Evolutionary conservation across 2,113 vertebrate genomes (phyloP).

Genomic region (Sialia sialis): DNA sequence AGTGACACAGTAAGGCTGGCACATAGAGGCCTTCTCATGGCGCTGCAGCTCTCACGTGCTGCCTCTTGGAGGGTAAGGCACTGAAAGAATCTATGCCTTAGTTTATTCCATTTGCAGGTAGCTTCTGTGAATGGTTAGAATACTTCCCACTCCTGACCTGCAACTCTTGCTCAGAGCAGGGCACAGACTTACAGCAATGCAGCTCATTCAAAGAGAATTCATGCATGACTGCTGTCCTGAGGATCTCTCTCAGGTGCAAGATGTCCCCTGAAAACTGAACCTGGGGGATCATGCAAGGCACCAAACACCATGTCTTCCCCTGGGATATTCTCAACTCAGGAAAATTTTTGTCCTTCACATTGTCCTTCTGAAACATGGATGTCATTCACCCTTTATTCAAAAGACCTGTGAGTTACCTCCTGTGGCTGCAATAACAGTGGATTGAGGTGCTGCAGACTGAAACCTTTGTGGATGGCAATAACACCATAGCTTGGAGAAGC

Average conservation of each 20-base stretch:
- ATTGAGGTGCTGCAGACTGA: neutral
- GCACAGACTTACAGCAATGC: neutral
- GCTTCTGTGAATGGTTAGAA: neutral
- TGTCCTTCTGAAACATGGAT: neutral
- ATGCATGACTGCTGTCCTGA: neutral
- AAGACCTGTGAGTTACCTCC: accelerated
- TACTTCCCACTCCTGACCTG: neutral
- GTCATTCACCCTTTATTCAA: neutral
- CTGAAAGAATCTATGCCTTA: neutral
- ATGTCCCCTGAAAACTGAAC: neutral
- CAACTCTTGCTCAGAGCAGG: neutral
- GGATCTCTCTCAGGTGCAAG: neutral
- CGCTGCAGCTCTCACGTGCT: neutral
- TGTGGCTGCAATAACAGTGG: neutral
- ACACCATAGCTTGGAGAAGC: neutral
- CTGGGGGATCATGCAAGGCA: neutral
- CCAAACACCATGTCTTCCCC: neutral
- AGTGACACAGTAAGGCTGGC: neutral
- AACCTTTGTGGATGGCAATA: neutral
- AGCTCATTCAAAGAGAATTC: neutral
- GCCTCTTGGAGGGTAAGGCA: neutral
- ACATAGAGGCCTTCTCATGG: neutral
- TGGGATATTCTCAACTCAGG: neutral
- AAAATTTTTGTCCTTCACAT: neutral
- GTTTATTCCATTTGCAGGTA: neutral